Conservation (phyloP, 2,113 vertebrate species). For the Phrynocephalus versicolor region DNA sequence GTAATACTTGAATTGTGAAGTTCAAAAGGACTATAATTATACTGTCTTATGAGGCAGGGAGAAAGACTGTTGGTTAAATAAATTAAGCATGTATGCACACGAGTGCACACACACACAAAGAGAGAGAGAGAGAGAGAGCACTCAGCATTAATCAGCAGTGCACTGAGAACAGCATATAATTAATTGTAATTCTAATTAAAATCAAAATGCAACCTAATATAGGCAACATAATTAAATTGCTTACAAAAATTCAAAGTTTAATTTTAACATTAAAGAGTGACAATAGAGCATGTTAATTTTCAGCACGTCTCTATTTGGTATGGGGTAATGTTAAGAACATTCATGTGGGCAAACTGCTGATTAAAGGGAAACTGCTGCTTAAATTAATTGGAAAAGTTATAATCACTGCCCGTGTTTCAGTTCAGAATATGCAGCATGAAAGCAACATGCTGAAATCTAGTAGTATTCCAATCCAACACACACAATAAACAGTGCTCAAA, state of each 20-base stretch:
- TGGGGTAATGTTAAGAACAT: constrained; percentile 36
- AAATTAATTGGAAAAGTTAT: constrained; percentile 33
- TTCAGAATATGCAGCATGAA: not conserved
- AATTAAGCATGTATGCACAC: not conserved
- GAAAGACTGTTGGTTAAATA: constrained; percentile 32
- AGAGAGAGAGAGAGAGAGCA: not conserved
- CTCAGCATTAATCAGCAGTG: constrained; percentile 34
- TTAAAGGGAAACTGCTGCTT: constrained; percentile 27
- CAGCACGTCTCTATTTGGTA: constrained; percentile 6
- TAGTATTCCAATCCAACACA: not conserved
- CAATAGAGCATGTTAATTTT: constrained; percentile 31
- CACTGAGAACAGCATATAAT: constrained; percentile 9
- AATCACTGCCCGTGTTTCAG: constrained; percentile 3
- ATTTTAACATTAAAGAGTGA: constrained; percentile 45
- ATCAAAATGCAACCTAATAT: constrained; percentile 38
- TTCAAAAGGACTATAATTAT: constrained; percentile 20
- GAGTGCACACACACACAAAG: not conserved
- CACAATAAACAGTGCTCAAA: not conserved
- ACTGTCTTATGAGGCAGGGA: not conserved
- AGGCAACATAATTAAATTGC: constrained; percentile 47
- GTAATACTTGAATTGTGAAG: constrained; percentile 31
- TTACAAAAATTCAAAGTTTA: constrained; percentile 51
- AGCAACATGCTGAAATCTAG: not conserved
- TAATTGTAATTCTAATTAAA: constrained; percentile 56
- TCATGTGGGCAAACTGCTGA: constrained; percentile 41